Evolutionary conservation across 2,888 invertebrate genomes (phyloP).

Genomic region (Argyresthia albistria): DNA sequence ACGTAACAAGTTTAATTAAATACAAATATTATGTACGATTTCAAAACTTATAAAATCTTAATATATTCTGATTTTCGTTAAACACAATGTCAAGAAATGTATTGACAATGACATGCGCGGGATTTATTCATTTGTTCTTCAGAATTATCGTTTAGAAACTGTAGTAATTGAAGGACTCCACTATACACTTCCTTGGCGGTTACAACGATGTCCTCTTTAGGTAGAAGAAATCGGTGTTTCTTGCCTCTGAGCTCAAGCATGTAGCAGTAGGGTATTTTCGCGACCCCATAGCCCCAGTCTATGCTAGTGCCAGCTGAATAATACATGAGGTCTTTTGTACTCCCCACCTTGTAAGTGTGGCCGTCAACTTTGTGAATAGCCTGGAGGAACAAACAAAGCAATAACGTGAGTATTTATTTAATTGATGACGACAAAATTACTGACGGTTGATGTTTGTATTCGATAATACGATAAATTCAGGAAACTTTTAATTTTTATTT

Average conservation of each 20-base stretch:
- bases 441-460: too few species aligned
- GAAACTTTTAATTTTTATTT: too few species aligned
- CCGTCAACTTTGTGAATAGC: slow-evolving; percentile 41
- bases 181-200: slow-evolving; percentile 36
- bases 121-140: too few species aligned
- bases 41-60: too few species aligned
- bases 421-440: too few species aligned
- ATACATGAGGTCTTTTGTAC: slow-evolving; percentile 62
- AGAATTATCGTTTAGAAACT: slow-evolving; percentile 18
- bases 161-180: slow-evolving; percentile 41
- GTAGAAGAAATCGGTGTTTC: slow-evolving; percentile 44
- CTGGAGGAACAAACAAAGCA: slow-evolving; percentile 19
- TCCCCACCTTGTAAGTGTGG: slow-evolving; percentile 55
- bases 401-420: too few species aligned
- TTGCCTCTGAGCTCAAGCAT: slow-evolving; percentile 58
- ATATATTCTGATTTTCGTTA: too few species aligned
- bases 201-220: slow-evolving; percentile 43
- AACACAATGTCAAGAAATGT: too few species aligned
- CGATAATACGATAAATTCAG: too few species aligned
- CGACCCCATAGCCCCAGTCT: slow-evolving; percentile 54
- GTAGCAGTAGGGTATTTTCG: slow-evolving; percentile 49
- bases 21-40: too few species aligned
- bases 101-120: too few species aligned
- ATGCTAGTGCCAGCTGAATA: slow-evolving; percentile 50
- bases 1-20: too few species aligned